Conservation (phyloP, 1,140 invertebrate species). For the Uloborus diversus region DNA sequence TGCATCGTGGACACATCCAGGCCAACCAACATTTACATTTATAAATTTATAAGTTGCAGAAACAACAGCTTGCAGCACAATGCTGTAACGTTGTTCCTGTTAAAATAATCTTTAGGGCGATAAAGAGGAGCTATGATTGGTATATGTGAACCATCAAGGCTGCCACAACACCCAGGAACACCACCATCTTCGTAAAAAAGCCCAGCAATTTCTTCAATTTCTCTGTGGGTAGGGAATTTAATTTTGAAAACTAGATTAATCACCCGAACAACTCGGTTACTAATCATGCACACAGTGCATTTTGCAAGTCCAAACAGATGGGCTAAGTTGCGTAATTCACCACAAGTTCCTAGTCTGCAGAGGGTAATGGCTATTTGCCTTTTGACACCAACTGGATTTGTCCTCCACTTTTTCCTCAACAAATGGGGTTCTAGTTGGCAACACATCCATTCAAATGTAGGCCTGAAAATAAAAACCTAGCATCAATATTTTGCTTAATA, state of each 20-base stretch:
- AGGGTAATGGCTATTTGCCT: neutral
- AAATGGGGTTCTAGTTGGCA: neutral
- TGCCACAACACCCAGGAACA: neutral
- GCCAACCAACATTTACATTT: constrained; percentile 8
- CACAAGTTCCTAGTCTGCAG: neutral
- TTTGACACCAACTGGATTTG: neutral
- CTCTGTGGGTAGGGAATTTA: neutral
- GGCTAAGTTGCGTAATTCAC: neutral
- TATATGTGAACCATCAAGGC: neutral
- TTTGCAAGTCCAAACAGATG: neutral
- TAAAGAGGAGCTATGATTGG: too few species aligned
- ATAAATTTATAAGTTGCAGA: neutral
- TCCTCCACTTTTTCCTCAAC: neutral
- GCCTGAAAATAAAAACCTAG: too few species aligned
- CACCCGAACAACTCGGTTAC: neutral
- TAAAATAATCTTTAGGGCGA: constrained; percentile 62
- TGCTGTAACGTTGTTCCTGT: neutral
- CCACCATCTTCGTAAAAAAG: neutral
- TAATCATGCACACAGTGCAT: neutral
- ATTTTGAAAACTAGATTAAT: neutral
- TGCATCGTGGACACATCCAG: constrained; percentile 1
- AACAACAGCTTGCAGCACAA: neutral
- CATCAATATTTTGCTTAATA: too few species aligned
- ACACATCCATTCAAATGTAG: too few species aligned
- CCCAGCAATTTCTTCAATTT: neutral